Conservation (phyloP, 2,113 vertebrate species). For the Elaphurus davidianus region DNA sequence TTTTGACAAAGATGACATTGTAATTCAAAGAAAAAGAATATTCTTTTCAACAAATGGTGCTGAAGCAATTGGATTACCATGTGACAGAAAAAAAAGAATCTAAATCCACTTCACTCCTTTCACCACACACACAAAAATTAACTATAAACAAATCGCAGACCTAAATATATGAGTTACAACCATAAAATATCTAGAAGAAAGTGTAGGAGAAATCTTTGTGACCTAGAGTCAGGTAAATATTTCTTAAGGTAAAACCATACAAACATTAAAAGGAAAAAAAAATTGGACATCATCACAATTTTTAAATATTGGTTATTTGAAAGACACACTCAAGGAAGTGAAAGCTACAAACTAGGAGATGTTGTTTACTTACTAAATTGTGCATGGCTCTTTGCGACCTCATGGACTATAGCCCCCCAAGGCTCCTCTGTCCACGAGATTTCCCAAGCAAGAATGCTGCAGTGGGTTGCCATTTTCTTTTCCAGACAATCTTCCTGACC, state of each 20-base stretch:
- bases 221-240: neutral
- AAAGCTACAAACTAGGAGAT: neutral
- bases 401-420: neutral
- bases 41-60: neutral
- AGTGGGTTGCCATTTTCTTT: neutral
- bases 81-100: neutral
- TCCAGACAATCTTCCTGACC: neutral
- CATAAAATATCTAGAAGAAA: neutral
- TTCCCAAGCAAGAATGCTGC: neutral
- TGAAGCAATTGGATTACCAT: neutral
- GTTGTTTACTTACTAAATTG: neutral
- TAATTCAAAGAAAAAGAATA: neutral
- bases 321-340: neutral
- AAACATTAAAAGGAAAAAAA: neutral
- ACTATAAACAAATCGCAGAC: neutral
- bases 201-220: neutral
- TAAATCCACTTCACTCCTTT: neutral
- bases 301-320: neutral
- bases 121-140: neutral
- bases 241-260: neutral
- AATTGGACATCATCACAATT: neutral
- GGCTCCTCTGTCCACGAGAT: neutral
- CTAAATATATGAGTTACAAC: neutral
- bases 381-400: neutral
- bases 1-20: neutral